These are phyloP conservation scores for Zaprionus inermis DNA, from an alignment of 1,140 invertebrate genomes.

Conservation along the genomic window DNA sequence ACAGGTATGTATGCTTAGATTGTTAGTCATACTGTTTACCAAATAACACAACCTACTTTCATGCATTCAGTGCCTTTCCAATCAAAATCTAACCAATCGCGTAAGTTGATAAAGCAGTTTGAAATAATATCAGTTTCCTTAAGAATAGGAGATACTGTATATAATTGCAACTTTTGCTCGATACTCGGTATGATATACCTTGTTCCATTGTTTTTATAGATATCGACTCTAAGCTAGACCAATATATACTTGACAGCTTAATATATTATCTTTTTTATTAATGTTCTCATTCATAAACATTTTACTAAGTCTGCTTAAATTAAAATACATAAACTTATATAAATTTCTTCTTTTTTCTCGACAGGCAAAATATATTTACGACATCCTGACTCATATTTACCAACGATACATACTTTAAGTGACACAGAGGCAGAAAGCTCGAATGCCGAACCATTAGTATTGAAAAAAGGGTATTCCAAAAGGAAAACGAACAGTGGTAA, in stretches of 20 bases:
- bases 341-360: not conserved
- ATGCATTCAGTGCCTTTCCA: conserved; percentile 85
- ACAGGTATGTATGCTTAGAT: conserved; percentile 85
- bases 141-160: not conserved
- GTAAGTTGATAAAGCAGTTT: conserved; percentile 50
- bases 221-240: too few relatives aligned
- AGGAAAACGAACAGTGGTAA: conserved; percentile 72
- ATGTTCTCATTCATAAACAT: not conserved
- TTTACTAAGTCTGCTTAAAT: not conserved
- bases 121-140: not conserved
- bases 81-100: conserved; percentile 82
- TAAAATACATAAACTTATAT: not conserved
- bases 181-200: too few relatives aligned
- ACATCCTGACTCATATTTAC: conserved; percentile 94
- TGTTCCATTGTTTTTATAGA: too few relatives aligned
- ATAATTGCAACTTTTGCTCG: too few relatives aligned
- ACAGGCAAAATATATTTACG: conserved; percentile 90
- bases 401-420: conserved; percentile 89
- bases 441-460: conserved; percentile 69
- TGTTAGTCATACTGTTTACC: not conserved
- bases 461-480: conserved; percentile 53
- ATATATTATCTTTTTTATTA: too few relatives aligned
- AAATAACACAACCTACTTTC: conserved; percentile 50
- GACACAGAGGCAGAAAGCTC: conserved; percentile 88
- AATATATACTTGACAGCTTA: too few relatives aligned